These are phyloP conservation scores for Anseranas semipalmata DNA, from an alignment of 2,113 vertebrate genomes.

Conservation along the genomic window DNA sequence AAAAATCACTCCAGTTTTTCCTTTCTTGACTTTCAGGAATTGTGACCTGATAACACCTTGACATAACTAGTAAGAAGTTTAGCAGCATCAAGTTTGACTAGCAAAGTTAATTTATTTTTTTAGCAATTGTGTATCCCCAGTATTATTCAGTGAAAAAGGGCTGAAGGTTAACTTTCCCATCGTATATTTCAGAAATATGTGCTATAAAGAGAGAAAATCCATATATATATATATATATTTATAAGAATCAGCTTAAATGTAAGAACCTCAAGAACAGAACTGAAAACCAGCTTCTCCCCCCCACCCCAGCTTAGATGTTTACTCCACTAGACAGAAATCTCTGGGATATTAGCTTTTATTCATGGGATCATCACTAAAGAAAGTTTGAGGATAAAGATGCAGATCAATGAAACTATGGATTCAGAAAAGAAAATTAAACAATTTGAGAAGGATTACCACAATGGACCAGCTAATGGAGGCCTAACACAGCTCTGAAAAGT, in stretches of 20 bases:
- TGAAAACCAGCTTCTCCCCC: not conserved
- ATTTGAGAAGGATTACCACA: constrained; percentile 42
- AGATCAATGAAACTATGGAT: not conserved
- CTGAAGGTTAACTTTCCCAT: not conserved
- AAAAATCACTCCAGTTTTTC: not conserved
- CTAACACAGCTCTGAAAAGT: not conserved
- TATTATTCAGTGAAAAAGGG: not conserved
- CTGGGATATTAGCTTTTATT: not conserved
- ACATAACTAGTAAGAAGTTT: not conserved
- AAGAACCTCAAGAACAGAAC: not conserved
- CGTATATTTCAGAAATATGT: not conserved
- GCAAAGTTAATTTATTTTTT: not conserved
- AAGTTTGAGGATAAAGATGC: not conserved
- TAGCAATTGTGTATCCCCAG: not conserved
- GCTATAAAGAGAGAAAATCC: not conserved
- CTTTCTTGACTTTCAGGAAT: not conserved
- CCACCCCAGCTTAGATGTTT: not conserved
- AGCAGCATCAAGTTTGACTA: not conserved
- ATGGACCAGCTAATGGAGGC: not conserved
- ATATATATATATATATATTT: not conserved
- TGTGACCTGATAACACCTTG: not conserved
- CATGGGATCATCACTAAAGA: not conserved
- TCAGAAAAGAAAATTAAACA: constrained; percentile 37
- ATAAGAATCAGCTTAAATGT: not conserved
- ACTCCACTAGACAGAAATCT: not conserved